Conservation (phyloP, 2,797 vertebrate species). For the Propithecus perrieri region DNA sequence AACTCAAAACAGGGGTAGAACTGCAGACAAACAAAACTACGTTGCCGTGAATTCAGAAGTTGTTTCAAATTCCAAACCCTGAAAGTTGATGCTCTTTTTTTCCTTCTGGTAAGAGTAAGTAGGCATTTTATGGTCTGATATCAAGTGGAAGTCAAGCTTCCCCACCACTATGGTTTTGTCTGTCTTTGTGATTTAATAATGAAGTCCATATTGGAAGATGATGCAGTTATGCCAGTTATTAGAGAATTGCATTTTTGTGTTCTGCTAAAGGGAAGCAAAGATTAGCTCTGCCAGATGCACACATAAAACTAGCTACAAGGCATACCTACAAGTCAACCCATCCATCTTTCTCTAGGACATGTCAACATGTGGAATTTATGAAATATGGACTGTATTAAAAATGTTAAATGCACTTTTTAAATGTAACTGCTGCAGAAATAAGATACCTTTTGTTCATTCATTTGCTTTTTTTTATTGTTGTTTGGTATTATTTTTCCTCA, state of each 20-base stretch:
- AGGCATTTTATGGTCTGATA: not conserved
- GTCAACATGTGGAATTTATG: conserved; percentile 44
- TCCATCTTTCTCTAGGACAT: conserved; percentile 50
- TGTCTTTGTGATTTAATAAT: conserved; percentile 4
- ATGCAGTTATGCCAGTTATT: conserved; percentile 52
- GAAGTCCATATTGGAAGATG: conserved; percentile 45
- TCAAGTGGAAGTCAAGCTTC: not conserved
- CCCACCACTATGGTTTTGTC: not conserved
- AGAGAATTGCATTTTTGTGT: conserved; percentile 64
- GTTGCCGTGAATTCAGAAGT: not conserved
- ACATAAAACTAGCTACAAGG: conserved; percentile 25
- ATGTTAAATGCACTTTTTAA: conserved; percentile 41
- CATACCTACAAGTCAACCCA: conserved; percentile 52
- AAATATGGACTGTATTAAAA: conserved; percentile 69
- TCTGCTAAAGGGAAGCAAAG: conserved; percentile 70
- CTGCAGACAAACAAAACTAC: not conserved
- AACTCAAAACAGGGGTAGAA: not conserved
- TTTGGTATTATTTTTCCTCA: not conserved
- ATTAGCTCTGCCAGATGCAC: conserved; percentile 41
- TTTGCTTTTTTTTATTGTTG: not conserved
- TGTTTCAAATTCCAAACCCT: not conserved
- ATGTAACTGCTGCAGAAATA: conserved; percentile 43
- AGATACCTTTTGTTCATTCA: not conserved
- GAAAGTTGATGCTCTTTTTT: not conserved
- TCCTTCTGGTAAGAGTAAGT: not conserved